phyloP scores from a whole-genome alignment of 2,113 vertebrate species.

The Vidua macroura region DNA sequence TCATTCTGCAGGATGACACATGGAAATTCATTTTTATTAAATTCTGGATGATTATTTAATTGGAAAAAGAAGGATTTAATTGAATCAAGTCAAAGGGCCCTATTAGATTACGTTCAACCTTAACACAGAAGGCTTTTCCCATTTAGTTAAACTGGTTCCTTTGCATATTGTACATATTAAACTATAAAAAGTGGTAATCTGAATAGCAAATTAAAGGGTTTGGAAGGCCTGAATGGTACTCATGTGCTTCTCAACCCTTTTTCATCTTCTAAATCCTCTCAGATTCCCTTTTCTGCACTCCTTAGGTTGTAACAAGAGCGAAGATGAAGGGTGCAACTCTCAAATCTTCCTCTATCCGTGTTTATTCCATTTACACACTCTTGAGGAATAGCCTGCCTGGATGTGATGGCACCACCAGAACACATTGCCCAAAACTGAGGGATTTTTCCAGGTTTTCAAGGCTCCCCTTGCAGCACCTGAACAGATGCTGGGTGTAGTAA shows the following conservation, averaged over 20 bases:
- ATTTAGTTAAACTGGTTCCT: slow-evolving; percentile 7
- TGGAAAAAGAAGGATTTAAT: slow-evolving; percentile 64
- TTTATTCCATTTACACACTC: not conserved
- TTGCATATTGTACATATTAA: not conserved
- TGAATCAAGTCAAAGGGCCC: slow-evolving; percentile 29
- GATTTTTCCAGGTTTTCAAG: not conserved
- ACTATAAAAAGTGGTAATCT: not conserved
- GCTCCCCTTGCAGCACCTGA: not conserved
- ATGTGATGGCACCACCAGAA: not conserved
- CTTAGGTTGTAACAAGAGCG: not conserved
- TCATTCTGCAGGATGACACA: slow-evolving; percentile 39
- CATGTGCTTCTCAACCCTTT: not conserved
- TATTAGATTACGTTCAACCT: slow-evolving; percentile 34
- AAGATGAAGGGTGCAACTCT: not conserved
- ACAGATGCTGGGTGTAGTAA: not conserved
- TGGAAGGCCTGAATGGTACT: not conserved
- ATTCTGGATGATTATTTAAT: slow-evolving; percentile 63
- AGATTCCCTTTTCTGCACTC: not conserved
- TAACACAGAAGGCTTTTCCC: slow-evolving; percentile 17
- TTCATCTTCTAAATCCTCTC: not conserved
- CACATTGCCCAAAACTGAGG: not conserved
- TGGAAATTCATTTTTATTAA: slow-evolving; percentile 54
- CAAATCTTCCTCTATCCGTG: not conserved
- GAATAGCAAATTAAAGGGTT: not conserved
- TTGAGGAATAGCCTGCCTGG: not conserved